Base-by-base conservation (phyloP, 64 coral and sea anemone species). In the Dendrophyllia cribrosa region DNA sequence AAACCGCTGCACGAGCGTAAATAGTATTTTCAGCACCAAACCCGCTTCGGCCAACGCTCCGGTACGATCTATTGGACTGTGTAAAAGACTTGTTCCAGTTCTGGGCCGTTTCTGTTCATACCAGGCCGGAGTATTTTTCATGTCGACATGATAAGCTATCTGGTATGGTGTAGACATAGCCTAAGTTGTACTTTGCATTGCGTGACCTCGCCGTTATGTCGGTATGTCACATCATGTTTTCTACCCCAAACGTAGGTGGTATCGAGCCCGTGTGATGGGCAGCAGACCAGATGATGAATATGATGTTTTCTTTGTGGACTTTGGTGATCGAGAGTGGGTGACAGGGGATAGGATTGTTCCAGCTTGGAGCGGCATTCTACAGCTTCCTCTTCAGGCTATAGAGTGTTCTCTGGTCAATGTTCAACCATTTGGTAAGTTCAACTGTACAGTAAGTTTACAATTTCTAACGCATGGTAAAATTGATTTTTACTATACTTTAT, bases 231-330 rank as follows among this genome's bases (percentile, higher is more conserved):
- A 82, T 10, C 20, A 12, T 58, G 43, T 59, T 76, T 70, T 79
- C 12, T 59, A 12, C 49, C 4, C 20, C 58, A 71, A 19, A 59
- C 34, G 6, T 43, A 99, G 97, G 60, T 99, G 97, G 97, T 96
- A 99, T 44, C 88, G 97, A 67, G 97, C 91, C 20, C 91, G 88
- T 58, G 84, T 99, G n/a, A 83, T 96, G 48, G 94, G 97, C 19
- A 99, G 83, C 34, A 86, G 94, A 47, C 91, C 91, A 58, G 97
- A 83, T 47, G 84, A 90, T 34, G 97, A 99, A 69, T 99, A 96
- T 86, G 97, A 99, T 23, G 94, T 99, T 16, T 99, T 99, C 55
- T 99, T 84, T 62, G 97, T 99, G 13, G 97, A 99, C 62, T 96
- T 80, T 84, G 97, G 97, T 85, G 97, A 96, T 65, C 76, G 91